A percentile compares a stretch with the other conserved stretches of the same genome.
These are phyloP conservation scores for Orestias chungarensis DNA, from an alignment of 2,797 vertebrate genomes.

Conservation along the genomic window DNA sequence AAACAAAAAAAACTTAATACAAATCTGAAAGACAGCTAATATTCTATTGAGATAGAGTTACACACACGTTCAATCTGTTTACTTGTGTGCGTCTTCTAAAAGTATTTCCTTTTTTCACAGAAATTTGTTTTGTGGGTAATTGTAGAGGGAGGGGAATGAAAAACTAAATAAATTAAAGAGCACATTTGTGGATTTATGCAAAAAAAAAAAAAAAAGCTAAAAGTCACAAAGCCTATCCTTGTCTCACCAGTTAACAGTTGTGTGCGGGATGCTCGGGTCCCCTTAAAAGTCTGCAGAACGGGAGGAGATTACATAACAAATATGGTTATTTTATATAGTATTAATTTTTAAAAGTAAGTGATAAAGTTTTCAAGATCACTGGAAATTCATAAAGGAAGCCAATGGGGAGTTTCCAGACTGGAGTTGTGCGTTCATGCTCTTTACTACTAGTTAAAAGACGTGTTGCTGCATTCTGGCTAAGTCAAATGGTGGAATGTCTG, in stretches of 20 bases:
- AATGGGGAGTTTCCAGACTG: background rate
- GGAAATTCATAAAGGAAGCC: background rate
- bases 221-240: background rate
- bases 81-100: background rate
- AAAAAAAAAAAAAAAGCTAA: no score
- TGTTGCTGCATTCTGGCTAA: background rate
- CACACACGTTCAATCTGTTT: background rate
- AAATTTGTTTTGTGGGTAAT: background rate
- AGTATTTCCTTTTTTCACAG: background rate
- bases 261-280: background rate
- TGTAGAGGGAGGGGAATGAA: no score
- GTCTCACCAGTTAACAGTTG: background rate
- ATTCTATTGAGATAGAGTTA: background rate
- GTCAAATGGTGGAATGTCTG: background rate
- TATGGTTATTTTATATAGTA: background rate
- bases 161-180: background rate
- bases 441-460: background rate
- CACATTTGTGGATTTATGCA: no score
- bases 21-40: background rate
- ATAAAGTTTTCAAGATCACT: background rate
- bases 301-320: conserved; percentile 1
- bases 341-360: background rate
- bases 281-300: background rate
- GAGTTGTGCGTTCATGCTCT: background rate
- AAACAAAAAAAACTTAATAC: background rate